phyloP scores from a whole-genome alignment of 2,113 vertebrate genomes.

The Archocentrus centrarchus region DNA sequence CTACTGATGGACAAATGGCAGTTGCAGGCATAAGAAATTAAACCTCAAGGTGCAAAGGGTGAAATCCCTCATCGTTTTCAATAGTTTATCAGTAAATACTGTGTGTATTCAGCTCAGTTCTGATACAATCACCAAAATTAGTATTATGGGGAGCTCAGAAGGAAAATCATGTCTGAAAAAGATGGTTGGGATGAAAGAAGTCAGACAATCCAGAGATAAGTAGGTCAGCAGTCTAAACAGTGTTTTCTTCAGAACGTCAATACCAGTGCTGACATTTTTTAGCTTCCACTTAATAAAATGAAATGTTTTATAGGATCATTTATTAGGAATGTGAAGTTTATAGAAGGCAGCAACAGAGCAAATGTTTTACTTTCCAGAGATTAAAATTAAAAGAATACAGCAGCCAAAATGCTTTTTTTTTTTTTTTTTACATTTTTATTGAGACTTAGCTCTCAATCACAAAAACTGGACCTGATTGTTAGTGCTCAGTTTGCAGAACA shows the following conservation, averaged over 20 bases:
- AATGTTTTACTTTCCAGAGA: neutral
- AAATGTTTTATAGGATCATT: neutral
- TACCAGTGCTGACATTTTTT: neutral
- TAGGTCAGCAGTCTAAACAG: neutral
- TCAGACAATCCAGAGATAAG: slow-evolving; percentile 4
- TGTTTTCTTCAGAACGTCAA: neutral
- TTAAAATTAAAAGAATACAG: neutral
- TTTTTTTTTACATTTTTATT: slow-evolving; percentile 60
- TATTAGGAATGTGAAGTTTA: neutral
- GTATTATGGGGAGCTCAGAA: neutral
- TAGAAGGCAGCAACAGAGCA: neutral
- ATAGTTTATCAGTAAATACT: neutral
- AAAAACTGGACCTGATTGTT: slow-evolving; percentile 70
- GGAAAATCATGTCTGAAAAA: neutral
- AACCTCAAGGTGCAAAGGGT: neutral
- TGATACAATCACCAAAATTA: neutral
- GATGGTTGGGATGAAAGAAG: neutral
- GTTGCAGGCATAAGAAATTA: neutral
- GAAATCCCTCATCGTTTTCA: neutral
- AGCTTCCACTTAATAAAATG: neutral
- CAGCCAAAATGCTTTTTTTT: neutral
- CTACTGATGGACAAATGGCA: neutral
- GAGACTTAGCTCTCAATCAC: slow-evolving; percentile 62
- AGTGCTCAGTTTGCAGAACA: slow-evolving; percentile 60
- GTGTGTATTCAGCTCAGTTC: neutral